A percentile compares a stretch with the other conserved stretches of the same genome.
Conservation (phyloP, 2,113 vertebrate species). For the Ceyx melanurus region DNA sequence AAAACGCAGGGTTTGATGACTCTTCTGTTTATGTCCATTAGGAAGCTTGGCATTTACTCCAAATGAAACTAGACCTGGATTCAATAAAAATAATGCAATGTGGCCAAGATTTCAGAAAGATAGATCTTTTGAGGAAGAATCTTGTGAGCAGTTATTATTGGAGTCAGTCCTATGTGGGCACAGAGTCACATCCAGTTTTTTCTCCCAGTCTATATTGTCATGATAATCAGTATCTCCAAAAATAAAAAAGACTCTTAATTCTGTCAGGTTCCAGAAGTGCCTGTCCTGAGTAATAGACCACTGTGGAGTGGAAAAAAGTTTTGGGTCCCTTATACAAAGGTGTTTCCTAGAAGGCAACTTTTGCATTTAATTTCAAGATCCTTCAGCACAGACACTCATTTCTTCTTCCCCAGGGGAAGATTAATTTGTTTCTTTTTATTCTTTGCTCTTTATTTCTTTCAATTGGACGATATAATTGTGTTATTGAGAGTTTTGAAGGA, state of each 20-base stretch:
- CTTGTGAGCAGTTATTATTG: neutral
- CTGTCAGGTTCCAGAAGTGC: neutral
- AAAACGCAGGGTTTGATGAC: neutral
- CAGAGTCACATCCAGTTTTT: neutral
- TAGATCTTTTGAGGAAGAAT: neutral
- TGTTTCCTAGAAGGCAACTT: conserved; percentile 31
- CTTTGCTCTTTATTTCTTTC: conserved; percentile 73
- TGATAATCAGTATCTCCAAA: neutral
- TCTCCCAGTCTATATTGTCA: neutral
- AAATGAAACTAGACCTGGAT: neutral
- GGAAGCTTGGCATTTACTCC: neutral
- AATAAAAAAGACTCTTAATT: neutral
- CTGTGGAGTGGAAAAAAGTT: neutral
- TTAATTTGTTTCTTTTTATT: conserved; percentile 79
- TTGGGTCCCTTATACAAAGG: neutral
- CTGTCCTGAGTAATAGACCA: neutral
- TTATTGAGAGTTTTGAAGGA: conserved; percentile 72
- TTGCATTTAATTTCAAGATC: conserved; percentile 49
- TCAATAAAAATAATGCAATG: neutral
- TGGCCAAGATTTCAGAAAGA: neutral
- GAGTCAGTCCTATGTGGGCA: neutral
- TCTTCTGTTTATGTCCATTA: neutral
- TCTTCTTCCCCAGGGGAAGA: conserved; percentile 44
- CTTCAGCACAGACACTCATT: conserved; percentile 43
- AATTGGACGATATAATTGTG: conserved; percentile 74